phyloP scores from a whole-genome alignment of 1,140 invertebrate genomes.

The Plodia interpunctella region DNA sequence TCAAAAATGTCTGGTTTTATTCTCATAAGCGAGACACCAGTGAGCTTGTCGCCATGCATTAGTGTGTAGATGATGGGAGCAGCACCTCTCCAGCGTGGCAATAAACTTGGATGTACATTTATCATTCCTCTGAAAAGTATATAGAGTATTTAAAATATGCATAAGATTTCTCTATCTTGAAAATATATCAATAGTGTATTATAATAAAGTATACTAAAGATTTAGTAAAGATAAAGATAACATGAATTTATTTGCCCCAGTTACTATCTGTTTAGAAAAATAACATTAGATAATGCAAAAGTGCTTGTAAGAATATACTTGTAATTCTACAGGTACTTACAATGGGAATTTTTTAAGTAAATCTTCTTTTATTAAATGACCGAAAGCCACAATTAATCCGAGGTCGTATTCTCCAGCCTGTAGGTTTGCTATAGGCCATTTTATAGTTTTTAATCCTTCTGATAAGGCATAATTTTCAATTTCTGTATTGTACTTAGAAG shows the following conservation, averaged over 20 bases:
- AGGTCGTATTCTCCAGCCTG: constrained; percentile 51
- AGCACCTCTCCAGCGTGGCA: constrained; percentile 95
- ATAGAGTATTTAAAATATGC: too few species aligned
- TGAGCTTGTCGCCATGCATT: constrained; percentile 86
- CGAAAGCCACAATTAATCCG: constrained; percentile 66
- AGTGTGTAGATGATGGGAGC: constrained; percentile 89
- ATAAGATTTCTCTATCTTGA: too few species aligned
- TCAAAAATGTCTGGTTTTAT: constrained; percentile 93
- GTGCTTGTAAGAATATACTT: too few species aligned
- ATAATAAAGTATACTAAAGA: too few species aligned
- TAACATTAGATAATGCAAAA: too few species aligned
- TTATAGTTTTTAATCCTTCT: constrained; percentile 48
- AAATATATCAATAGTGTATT: too few species aligned
- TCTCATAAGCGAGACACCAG: constrained; percentile 93
- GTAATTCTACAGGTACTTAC: constrained; percentile 44
- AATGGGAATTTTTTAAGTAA: constrained; percentile 57
- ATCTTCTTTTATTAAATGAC: constrained; percentile 60
- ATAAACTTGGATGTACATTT: constrained; percentile 93
- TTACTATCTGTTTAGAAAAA: too few species aligned
- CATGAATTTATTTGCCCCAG: too few species aligned
- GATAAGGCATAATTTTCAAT: constrained; percentile 57
- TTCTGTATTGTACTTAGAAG: constrained; percentile 40
- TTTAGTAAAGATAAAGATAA: too few species aligned
- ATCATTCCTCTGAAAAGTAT: constrained; percentile 87
- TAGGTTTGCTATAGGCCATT: constrained; percentile 55